A percentile compares a stretch with the other conserved stretches of the same genome.
These are phyloP conservation scores for Scaptomyza caliginosa DNA, from an alignment of 2,888 invertebrate species.

Conservation along the genomic window DNA sequence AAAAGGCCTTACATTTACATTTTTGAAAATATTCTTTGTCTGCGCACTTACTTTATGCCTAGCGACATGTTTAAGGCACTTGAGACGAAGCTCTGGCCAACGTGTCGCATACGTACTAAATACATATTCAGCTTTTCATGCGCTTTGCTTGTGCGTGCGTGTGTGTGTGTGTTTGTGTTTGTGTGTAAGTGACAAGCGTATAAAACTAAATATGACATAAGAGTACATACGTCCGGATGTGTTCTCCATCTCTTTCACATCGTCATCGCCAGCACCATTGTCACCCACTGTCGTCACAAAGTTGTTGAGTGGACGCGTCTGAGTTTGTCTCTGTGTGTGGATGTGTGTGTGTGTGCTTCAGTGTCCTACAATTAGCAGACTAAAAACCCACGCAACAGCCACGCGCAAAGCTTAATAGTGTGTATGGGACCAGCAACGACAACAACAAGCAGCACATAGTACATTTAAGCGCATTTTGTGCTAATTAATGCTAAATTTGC, in stretches of 20 bases:
- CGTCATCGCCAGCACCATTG: slow-evolving; percentile 7
- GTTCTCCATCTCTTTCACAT: slow-evolving; percentile 3
- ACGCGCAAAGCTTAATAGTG: slow-evolving; percentile 33
- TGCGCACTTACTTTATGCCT: slow-evolving; percentile 12
- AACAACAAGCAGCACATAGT: slow-evolving; percentile 7
- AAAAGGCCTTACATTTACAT: background rate
- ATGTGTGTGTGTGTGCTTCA: background rate
- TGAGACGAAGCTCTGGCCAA: slow-evolving; percentile 32
- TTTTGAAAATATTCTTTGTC: slow-evolving; percentile 7
- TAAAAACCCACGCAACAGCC: slow-evolving; percentile 34
- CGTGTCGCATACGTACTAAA: slow-evolving; percentile 68
- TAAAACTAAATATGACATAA: slow-evolving; percentile 67
- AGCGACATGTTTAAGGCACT: slow-evolving; percentile 33
- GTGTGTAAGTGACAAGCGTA: slow-evolving; percentile 62
- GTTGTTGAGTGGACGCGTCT: slow-evolving; percentile 48
- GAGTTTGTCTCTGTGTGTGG: slow-evolving; percentile 18
- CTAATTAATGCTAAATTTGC: slow-evolving; percentile 67
- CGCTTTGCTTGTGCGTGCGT: slow-evolving; percentile 2
- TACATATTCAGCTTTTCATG: slow-evolving; percentile 38
- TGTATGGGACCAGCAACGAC: slow-evolving; percentile 25
- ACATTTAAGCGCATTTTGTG: slow-evolving; percentile 61
- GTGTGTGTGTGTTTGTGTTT: background rate
- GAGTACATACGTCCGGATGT: slow-evolving; percentile 19
- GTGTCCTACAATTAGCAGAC: slow-evolving; percentile 52
- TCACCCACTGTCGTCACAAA: slow-evolving; percentile 11